Conservation (phyloP, 2,888 invertebrate species). For the Scaptodrosophila latifasciaeformis region DNA sequence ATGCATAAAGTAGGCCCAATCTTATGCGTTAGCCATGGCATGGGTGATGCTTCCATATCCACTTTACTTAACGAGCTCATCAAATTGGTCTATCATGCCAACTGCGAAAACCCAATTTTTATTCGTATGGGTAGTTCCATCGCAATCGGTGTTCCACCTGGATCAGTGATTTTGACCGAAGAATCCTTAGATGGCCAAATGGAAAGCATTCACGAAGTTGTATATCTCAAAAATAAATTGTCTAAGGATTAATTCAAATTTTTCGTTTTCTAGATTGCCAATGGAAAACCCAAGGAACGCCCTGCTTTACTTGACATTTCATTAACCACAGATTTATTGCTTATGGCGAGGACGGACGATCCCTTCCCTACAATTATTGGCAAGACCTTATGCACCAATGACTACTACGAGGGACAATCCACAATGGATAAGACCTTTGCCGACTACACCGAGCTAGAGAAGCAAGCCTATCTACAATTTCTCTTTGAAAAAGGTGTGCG, state of each 20-base stretch:
- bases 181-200: constrained; percentile 90
- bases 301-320: constrained; percentile 88
- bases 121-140: constrained; percentile 93
- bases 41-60: constrained; percentile 95
- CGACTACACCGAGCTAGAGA: constrained; percentile 88
- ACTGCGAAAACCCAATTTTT: constrained; percentile 87
- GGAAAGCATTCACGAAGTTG: constrained; percentile 85
- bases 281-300: constrained; percentile 83
- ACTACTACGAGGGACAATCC: constrained; percentile 91
- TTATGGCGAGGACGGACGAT: constrained; percentile 80
- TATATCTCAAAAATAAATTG: no score
- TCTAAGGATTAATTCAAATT: no score
- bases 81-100: constrained; percentile 92
- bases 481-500: constrained; percentile 84
- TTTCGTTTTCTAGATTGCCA: neutral
- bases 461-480: constrained; percentile 85
- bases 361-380: constrained; percentile 89
- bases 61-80: constrained; percentile 94
- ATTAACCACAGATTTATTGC: constrained; percentile 84
- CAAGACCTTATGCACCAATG: constrained; percentile 94
- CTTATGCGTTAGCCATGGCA: constrained; percentile 81
- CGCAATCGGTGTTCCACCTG: constrained; percentile 90
- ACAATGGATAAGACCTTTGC: constrained; percentile 95
- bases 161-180: constrained; percentile 92
- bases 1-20: constrained; percentile 87